These are phyloP conservation scores for Labia minor DNA, from an alignment of 2,888 invertebrate species.

Conservation along the genomic window DNA sequence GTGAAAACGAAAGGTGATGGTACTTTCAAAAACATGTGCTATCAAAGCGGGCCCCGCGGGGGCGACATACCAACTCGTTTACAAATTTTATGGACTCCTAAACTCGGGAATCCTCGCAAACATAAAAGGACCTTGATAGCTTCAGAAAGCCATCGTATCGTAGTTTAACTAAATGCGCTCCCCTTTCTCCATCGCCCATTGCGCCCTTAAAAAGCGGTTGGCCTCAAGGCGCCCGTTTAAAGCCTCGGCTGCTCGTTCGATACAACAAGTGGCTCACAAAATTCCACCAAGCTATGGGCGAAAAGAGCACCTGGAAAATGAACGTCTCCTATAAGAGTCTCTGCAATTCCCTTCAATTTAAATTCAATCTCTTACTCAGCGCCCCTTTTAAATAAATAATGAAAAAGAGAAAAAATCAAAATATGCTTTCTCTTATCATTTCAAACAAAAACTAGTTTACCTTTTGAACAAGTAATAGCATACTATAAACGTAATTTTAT, in stretches of 20 bases:
- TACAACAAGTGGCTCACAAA: conserved; percentile 13
- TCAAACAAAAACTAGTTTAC: too few relatives aligned
- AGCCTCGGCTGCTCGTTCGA: not conserved
- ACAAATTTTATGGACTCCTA: conserved; percentile 6
- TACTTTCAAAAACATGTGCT: too few relatives aligned
- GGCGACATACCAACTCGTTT: not conserved
- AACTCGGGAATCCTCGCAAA: not conserved
- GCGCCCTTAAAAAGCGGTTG: not conserved
- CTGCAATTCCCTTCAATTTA: not conserved
- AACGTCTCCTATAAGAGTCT: too few relatives aligned
- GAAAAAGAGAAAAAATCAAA: too few relatives aligned
- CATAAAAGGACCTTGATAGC: not conserved
- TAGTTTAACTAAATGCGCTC: not conserved
- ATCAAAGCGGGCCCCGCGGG: not conserved
- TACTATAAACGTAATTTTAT: too few relatives aligned
- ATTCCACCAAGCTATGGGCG: not conserved
- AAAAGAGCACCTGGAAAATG: not conserved
- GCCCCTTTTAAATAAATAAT: too few relatives aligned
- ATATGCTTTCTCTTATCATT: too few relatives aligned
- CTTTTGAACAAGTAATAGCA: too few relatives aligned
- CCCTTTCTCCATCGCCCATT: not conserved
- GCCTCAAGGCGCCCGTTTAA: conserved; percentile 5
- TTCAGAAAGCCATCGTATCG: conserved; percentile 7
- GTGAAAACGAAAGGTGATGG: too few relatives aligned
- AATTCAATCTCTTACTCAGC: too few relatives aligned